phyloP scores from a whole-genome alignment of 2,113 vertebrate species.

The Alethe diademata region DNA sequence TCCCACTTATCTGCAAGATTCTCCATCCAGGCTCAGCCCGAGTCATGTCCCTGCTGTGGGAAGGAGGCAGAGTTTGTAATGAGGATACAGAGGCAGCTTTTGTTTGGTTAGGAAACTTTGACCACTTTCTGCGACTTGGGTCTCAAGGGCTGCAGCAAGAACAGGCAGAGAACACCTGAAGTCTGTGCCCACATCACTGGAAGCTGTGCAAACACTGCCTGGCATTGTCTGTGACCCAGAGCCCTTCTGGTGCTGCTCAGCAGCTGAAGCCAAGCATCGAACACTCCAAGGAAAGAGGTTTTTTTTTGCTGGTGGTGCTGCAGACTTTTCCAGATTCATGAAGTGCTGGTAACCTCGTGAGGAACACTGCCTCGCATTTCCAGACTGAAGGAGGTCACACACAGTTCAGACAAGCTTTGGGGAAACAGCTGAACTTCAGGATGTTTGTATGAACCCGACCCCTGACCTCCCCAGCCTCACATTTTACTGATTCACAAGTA shows the following conservation, averaged over 20 bases:
- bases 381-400: conserved; percentile 2
- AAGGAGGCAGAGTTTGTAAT: neutral
- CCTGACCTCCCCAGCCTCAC: neutral
- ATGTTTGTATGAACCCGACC: conserved; percentile 4
- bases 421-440: neutral
- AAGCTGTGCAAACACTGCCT: neutral
- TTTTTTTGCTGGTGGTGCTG: neutral
- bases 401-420: conserved; percentile 39
- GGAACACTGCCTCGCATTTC: neutral
- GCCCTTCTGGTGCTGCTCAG: neutral
- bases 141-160: neutral
- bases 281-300: neutral
- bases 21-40: neutral
- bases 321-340: neutral
- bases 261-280: neutral
- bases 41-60: neutral
- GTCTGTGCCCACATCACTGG: fast-evolving
- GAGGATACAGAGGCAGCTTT: neutral
- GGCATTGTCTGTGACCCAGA: neutral
- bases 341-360: neutral
- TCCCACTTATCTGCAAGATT: neutral
- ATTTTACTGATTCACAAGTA: neutral
- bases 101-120: neutral
- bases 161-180: neutral
- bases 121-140: neutral